These are phyloP conservation scores for Chelonia mydas DNA, from an alignment of 2,797 vertebrate genomes.

Conservation along the genomic window DNA sequence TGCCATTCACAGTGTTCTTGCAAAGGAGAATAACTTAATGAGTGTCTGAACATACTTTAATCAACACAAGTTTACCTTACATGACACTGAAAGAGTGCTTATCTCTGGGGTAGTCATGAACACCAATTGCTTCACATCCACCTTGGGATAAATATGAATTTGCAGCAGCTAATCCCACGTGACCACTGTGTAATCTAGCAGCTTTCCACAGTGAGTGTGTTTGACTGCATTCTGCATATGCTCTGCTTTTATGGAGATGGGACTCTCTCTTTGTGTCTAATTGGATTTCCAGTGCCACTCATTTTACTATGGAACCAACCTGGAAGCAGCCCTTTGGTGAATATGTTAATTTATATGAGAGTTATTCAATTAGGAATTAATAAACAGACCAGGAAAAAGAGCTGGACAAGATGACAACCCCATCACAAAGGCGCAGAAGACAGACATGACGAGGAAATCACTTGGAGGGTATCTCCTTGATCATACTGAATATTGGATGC, in stretches of 20 bases:
- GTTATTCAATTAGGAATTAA: conserved; percentile 36
- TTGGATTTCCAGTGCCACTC: conserved; percentile 61
- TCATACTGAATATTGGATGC: neutral
- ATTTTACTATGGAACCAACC: conserved; percentile 45
- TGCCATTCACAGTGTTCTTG: rapidly evolving
- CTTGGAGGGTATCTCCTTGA: neutral
- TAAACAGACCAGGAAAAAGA: neutral
- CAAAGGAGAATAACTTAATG: neutral
- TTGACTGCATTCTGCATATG: conserved; percentile 29
- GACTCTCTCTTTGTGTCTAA: conserved; percentile 55
- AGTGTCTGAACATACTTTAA: conserved; percentile 28
- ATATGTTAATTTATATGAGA: conserved; percentile 59
- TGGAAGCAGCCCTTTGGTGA: conserved; percentile 1
- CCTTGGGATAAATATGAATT: neutral
- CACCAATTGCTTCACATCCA: neutral
- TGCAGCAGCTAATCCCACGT: conserved; percentile 45
- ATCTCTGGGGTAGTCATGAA: conserved; percentile 29
- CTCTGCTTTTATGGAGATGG: conserved; percentile 28
- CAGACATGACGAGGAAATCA: neutral
- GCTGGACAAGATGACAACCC: neutral
- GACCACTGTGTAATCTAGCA: conserved; percentile 40
- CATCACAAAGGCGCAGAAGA: neutral
- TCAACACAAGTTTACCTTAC: conserved; percentile 30
- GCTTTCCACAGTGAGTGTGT: conserved; percentile 32
- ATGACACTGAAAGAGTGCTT: conserved; percentile 43